A percentile compares a stretch with the other conserved stretches of the same genome.
These are phyloP conservation scores for Ectobius pallidus DNA, from an alignment of 2,888 invertebrate genomes.

Conservation along the genomic window DNA sequence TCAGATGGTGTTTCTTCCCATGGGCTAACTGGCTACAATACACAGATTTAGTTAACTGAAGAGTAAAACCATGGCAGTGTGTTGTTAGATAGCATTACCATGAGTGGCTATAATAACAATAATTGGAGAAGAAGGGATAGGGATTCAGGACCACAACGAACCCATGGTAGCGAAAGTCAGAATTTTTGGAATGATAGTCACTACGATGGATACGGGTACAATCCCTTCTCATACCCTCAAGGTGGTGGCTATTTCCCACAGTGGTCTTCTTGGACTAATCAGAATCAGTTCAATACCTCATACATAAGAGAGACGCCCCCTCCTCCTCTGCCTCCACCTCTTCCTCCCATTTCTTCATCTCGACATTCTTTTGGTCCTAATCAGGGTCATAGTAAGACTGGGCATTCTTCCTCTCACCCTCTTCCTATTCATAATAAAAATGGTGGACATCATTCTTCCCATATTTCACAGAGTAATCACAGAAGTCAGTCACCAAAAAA, in stretches of 20 bases:
- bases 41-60: not conserved
- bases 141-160: not conserved
- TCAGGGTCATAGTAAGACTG: not conserved
- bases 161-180: not conserved
- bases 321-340: too few species aligned
- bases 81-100: not conserved
- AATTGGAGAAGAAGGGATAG: constrained; percentile 5
- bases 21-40: not conserved
- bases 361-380: not conserved
- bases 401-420: not conserved
- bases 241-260: not conserved
- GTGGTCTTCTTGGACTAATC: constrained; percentile 16
- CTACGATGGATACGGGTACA: not conserved
- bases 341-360: too few species aligned
- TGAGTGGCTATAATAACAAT: constrained; percentile 16
- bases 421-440: too few species aligned
- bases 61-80: not conserved
- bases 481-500: too few species aligned
- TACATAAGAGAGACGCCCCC: not conserved
- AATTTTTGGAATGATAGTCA: not conserved
- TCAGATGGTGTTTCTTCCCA: not conserved
- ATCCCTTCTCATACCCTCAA: not conserved
- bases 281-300: not conserved
- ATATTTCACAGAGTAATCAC: too few species aligned
- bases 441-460: too few species aligned